phyloP scores from a whole-genome alignment of 1,140 invertebrate genomes.

The Diploscapter pachys region DNA sequence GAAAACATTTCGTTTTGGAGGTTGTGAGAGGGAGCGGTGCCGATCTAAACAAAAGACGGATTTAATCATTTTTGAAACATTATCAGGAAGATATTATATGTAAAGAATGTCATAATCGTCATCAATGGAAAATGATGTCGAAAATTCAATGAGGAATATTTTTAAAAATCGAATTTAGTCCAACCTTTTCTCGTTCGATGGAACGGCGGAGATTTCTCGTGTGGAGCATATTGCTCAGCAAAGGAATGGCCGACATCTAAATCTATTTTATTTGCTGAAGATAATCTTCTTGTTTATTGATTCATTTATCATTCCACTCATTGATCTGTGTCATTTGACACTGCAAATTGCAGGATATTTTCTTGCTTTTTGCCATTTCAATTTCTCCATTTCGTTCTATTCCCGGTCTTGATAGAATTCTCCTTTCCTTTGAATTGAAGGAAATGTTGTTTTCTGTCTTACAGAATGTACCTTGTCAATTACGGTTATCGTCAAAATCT shows the following conservation, averaged over 20 bases:
- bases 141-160: no score
- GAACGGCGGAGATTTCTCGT: conserved; percentile 14
- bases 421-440: not conserved
- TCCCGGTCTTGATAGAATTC: not conserved
- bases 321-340: not conserved
- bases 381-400: not conserved
- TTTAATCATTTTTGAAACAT: no score
- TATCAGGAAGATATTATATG: no score
- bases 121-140: no score
- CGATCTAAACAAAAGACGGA: no score
- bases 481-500: no score
- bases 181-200: conserved; percentile 18
- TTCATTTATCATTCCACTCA: not conserved
- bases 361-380: not conserved
- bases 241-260: conserved; percentile 29
- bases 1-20: no score
- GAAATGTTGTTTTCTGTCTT: no score
- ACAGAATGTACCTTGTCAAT: no score
- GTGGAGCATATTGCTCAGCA: conserved; percentile 25
- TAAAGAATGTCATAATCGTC: no score
- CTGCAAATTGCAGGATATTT: not conserved
- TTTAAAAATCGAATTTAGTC: not conserved
- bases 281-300: no score
- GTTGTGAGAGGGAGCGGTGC: no score
- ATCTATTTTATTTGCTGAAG: not conserved